Conservation (phyloP, 1,140 invertebrate species). For the Antheraea pernyi region DNA sequence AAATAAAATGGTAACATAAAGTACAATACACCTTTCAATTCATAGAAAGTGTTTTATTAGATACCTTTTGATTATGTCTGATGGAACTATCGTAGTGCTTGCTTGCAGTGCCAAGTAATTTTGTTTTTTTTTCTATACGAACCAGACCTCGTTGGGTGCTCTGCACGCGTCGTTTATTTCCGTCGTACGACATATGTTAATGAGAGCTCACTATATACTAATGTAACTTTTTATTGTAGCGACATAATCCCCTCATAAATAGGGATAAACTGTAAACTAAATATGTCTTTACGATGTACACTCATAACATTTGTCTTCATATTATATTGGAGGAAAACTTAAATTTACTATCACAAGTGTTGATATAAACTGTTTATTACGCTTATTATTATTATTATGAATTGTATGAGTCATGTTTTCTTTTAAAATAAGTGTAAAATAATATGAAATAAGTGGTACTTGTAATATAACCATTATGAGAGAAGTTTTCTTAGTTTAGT, state of each 20-base stretch:
- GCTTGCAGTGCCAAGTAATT: not conserved
- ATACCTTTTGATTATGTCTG: too few species aligned
- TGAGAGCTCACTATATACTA: not conserved
- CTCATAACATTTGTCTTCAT: constrained; percentile 3
- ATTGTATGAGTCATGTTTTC: too few species aligned
- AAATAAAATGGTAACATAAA: too few species aligned
- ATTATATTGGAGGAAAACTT: not conserved
- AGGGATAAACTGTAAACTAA: constrained; percentile 1
- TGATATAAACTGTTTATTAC: not conserved
- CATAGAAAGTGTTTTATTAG: too few species aligned
- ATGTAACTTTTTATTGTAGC: constrained; percentile 8
- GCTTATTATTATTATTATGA: too few species aligned
- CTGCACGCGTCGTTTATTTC: not conserved
- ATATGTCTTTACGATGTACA: not conserved
- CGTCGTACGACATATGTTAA: not conserved
- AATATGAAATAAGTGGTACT: too few species aligned
- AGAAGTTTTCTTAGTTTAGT: too few species aligned
- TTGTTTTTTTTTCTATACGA: not conserved
- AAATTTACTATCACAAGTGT: constrained; percentile 1
- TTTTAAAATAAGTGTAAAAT: too few species aligned
- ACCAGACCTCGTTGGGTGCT: not conserved
- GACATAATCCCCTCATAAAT: constrained; percentile 14
- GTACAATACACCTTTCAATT: too few species aligned
- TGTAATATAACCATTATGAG: too few species aligned
- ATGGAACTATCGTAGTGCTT: too few species aligned